phyloP scores from a whole-genome alignment of 2,797 vertebrate genomes.

The Pteronotus mesoamericanus region DNA sequence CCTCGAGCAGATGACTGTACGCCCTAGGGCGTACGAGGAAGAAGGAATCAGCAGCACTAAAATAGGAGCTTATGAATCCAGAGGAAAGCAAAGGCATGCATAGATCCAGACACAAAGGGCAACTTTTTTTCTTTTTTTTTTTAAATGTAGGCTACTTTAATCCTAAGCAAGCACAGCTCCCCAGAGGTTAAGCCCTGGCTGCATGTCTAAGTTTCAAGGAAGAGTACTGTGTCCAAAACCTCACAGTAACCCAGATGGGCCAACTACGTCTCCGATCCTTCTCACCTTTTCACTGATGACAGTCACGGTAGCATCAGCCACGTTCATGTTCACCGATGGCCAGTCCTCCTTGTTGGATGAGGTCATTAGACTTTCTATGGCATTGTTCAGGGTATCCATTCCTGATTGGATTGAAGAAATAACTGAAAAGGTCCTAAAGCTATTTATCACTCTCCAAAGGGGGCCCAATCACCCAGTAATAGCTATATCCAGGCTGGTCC shows the following conservation, averaged over 20 bases:
- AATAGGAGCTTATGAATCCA: neutral
- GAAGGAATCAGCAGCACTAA: neutral
- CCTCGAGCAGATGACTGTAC: rapidly evolving
- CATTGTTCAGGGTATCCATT: slow-evolving; percentile 97
- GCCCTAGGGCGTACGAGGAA: neutral
- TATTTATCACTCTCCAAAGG: neutral
- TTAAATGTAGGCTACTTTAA: neutral
- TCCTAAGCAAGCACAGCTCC: neutral
- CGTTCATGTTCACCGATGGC: slow-evolving; percentile 94
- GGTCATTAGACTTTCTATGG: slow-evolving; percentile 91
- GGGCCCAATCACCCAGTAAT: neutral
- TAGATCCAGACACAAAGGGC: neutral
- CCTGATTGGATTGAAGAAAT: slow-evolving; percentile 80
- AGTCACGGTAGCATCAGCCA: slow-evolving; percentile 95
- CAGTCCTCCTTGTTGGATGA: slow-evolving; percentile 93
- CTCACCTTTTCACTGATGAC: slow-evolving; percentile 94
- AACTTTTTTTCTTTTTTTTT: too few relatives aligned
- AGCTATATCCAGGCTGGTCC: neutral
- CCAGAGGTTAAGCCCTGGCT: neutral
- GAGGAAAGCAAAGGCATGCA: neutral
- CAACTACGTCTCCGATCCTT: rapidly evolving
- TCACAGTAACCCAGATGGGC: rapidly evolving
- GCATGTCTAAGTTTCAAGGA: neutral
- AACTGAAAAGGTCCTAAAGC: neutral
- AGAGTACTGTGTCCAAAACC: rapidly evolving